Conservation (phyloP, 2,888 invertebrate species). For the Andrena marginata region DNA sequence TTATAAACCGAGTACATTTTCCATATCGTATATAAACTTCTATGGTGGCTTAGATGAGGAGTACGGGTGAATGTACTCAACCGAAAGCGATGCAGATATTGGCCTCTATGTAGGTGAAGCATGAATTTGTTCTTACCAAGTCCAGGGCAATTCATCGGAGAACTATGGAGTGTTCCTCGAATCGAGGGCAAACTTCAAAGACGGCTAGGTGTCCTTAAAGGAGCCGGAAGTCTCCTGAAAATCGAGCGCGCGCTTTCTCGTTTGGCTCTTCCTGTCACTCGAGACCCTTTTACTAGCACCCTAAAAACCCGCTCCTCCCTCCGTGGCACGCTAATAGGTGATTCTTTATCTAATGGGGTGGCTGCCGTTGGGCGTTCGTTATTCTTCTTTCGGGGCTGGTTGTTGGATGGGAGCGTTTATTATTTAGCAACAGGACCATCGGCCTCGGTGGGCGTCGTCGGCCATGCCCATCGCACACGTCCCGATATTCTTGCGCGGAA, state of each 20-base stretch:
- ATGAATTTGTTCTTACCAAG: neutral
- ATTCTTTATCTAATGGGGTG: constrained; percentile 75
- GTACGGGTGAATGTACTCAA: neutral
- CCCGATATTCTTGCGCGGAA: constrained; percentile 36
- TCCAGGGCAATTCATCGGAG: neutral
- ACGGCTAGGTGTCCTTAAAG: constrained; percentile 26
- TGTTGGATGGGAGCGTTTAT: constrained; percentile 52
- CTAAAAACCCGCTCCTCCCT: constrained; percentile 71
- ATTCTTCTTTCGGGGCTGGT: constrained; percentile 51
- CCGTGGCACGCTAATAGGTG: constrained; percentile 66
- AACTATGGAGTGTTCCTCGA: neutral
- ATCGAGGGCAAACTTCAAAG: constrained; percentile 34
- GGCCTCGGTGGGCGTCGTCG: constrained; percentile 58
- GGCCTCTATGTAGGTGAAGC: too few relatives aligned
- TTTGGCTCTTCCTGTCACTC: constrained; percentile 75
- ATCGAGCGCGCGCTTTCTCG: constrained; percentile 56
- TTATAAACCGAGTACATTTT: constrained; percentile 44
- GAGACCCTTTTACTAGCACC: constrained; percentile 70
- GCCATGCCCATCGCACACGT: constrained; percentile 46
- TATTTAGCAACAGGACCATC: constrained; percentile 55
- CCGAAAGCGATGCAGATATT: neutral
- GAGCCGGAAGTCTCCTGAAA: constrained; percentile 68
- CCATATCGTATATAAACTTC: neutral
- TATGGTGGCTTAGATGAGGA: neutral
- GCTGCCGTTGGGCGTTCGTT: constrained; percentile 57